Base-by-base conservation (phyloP, 2,113 vertebrate species). In the Osmerus eperlanus region DNA sequence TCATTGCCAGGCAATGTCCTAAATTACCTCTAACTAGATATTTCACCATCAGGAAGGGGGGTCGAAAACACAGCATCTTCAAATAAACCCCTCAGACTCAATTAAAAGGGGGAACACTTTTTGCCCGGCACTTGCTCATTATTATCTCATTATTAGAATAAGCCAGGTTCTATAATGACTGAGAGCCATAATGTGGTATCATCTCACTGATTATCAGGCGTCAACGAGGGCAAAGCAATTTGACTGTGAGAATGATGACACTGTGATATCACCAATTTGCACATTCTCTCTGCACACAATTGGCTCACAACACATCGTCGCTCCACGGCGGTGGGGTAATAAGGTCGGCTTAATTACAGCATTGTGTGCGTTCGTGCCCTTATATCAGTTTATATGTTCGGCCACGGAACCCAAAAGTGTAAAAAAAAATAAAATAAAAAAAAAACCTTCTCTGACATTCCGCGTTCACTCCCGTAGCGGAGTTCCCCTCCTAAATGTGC, bases 11-110 rank as follows among this genome's bases (percentile, higher is more conserved):
- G 81, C 82, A 84, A 83, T 78, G 70, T 84, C 84, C 77, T 89
- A 82, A 85, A 89, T 90, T 89, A 87, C 84, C 84, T 86, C 78
- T 81, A 85, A 87, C 82, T 79, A 80, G 74, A 86, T 80, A 88
- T 86, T 83, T 88, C 70, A 83, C 62, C 67, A 79, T 81, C 72
- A 77, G 73, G 62, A 65, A 41, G 19, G 18, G 7, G 15, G 66
- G 53, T 7, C 18, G 41, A 28, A 63, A 59, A 64, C 61, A 84
- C 66, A 29, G 54, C 29, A 79, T 85, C 81, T 85, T 77, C 23
- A 83, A 84, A 88, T 81, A 81, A 88, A 84, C 74, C 74, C 83
- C 68, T 63, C 71, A 76, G 74, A 83, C 84, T 84, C 85, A 83
- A 87, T 89, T 89, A 85, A 87, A 87, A 84, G 68, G 36, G 41